Evolutionary conservation across 2,888 invertebrate genomes (phyloP).

Genomic region (Fragum whitleyi): DNA sequence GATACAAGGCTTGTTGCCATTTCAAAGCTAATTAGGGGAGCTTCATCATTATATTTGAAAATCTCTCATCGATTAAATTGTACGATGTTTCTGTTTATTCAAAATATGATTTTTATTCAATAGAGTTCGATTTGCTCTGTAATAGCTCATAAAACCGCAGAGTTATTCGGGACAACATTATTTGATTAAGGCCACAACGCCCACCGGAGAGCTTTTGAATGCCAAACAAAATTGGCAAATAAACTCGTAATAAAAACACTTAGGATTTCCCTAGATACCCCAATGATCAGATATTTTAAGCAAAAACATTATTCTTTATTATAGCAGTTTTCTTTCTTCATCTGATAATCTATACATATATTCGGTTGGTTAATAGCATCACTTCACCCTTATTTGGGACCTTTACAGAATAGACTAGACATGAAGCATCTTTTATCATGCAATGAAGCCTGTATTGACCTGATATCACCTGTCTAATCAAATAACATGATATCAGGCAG

Average conservation of each 20-base stretch:
- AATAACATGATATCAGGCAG: too few relatives aligned
- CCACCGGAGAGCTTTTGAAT: slow-evolving; percentile 9
- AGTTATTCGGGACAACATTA: background rate
- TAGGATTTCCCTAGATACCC: background rate
- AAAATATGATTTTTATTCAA: background rate
- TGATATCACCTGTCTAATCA: too few relatives aligned
- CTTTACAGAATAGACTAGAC: too few relatives aligned
- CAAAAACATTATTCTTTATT: background rate
- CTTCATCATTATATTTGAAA: too few relatives aligned
- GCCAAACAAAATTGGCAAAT: slow-evolving; percentile 21
- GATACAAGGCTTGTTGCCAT: too few relatives aligned
- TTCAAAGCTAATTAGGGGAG: too few relatives aligned
- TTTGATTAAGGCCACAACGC: slow-evolving; percentile 2
- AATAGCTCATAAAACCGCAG: background rate
- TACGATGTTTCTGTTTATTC: background rate
- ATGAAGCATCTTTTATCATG: too few relatives aligned
- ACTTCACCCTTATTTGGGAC: too few relatives aligned
- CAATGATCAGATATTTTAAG: slow-evolving; percentile 8
- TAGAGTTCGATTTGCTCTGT: background rate
- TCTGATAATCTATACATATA: slow-evolving; percentile 11
- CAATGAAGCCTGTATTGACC: too few relatives aligned
- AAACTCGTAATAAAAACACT: slow-evolving; percentile 13
- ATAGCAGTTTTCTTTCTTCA: background rate
- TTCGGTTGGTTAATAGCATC: background rate
- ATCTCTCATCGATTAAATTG: too few relatives aligned